Evolutionary conservation across 2,797 vertebrate species (phyloP), one percentile per base, ranked within the genome.

Genomic region (Tragelaphus oryx): DNA sequence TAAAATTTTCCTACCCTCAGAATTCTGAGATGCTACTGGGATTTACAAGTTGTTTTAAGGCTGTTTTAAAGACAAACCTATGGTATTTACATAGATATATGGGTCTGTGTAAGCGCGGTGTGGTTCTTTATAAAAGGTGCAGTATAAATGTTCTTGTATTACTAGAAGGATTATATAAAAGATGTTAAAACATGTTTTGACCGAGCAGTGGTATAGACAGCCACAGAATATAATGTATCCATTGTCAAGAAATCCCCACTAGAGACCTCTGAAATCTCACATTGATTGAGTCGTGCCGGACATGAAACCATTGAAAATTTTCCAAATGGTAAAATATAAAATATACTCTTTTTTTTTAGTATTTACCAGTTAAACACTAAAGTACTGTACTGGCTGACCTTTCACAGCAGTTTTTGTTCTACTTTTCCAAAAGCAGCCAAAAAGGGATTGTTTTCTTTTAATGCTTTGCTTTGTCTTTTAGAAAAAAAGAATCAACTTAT

Each of bases 241-340:
- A 98, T 98, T 98, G 98, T 98, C 98, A 98, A 98, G 95, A 97
- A 93, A 98, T 98, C 97, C 98, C 98, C 98, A 97, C 92, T 1
- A 93, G 98, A 97, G 96, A 85, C 88, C 57, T 0, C 91, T 97
- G 98, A 98, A 98, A 98, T 98, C 97, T 97, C 97, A 98, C 98
- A 98, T 97, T 98, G 98, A 98, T 97, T 98, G 98, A 98, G 98
- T 98, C 10, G 59, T 55, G 17, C 97, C 97, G 98, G 95, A 96
- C 97, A 97, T 94, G 93, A 98, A 98, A 98, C 96, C 96, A 97
- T 48, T 98, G 98, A 98, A 98, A 98, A 97, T 89, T 95, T 98
- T 98, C 98, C 98, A 98, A 98, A 98, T 97, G 98, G 97, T 98
- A 98, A 98, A 99, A 98, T 98, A 98, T 98, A 98, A 98, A 98